Evolutionary conservation across 1,140 invertebrate genomes (phyloP).

Genomic region (Caenorhabditis remanei): DNA sequence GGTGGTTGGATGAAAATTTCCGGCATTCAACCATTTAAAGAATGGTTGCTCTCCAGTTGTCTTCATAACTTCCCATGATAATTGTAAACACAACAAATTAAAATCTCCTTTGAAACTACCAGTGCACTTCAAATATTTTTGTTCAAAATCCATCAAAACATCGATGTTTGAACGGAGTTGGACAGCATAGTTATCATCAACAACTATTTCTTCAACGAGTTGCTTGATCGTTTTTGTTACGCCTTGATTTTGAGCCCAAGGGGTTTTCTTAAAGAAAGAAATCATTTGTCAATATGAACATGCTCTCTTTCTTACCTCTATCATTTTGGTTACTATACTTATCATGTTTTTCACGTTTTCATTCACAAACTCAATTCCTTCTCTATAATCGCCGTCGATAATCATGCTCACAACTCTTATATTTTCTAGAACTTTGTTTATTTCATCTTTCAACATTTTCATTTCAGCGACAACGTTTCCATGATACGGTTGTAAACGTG

Average conservation of each 20-base stretch:
- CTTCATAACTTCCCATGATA: background rate
- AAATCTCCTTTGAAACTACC: background rate
- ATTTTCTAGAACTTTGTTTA: background rate
- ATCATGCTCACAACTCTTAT: background rate
- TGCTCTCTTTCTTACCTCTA: background rate
- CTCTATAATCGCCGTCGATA: background rate
- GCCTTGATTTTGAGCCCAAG: background rate
- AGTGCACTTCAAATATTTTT: constrained; percentile 25
- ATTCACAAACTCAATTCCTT: background rate
- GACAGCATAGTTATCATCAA: background rate
- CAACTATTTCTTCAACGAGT: background rate
- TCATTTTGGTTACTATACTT: background rate
- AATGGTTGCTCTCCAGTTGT: background rate
- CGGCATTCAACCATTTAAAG: background rate
- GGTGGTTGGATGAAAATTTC: background rate
- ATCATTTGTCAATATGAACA: background rate
- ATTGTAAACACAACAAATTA: background rate
- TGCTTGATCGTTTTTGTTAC: background rate
- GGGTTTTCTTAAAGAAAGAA: background rate
- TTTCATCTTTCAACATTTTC: background rate
- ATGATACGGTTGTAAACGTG: background rate
- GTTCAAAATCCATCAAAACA: background rate
- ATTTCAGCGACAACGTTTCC: too few species aligned
- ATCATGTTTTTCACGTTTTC: background rate
- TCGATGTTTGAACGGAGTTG: background rate